phyloP scores from a whole-genome alignment of 2,113 vertebrate genomes.

The Phylloscopus whistleri region DNA sequence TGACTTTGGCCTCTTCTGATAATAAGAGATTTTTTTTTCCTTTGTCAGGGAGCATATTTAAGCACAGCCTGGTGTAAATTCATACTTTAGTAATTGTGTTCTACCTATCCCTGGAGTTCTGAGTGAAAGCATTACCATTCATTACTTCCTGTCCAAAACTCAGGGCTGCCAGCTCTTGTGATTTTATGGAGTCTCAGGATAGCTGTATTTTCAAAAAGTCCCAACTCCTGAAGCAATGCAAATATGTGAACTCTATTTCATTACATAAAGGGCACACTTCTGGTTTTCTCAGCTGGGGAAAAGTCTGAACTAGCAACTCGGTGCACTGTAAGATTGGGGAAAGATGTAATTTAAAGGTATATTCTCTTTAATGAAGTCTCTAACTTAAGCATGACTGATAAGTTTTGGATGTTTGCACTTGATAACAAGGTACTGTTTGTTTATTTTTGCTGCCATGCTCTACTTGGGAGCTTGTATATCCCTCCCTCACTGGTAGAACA shows the following conservation, averaged over 20 bases:
- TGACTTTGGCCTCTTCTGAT: not conserved
- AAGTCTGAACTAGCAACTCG: not conserved
- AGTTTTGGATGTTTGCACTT: not conserved
- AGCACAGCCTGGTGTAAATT: not conserved
- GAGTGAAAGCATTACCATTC: constrained; percentile 3
- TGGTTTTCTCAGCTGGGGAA: not conserved
- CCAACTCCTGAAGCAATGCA: constrained; percentile 33
- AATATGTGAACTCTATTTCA: constrained; percentile 7
- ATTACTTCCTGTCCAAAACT: constrained; percentile 25
- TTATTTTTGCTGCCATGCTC: not conserved
- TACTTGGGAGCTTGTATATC: not conserved
- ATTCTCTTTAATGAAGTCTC: not conserved
- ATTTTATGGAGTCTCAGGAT: constrained; percentile 29
- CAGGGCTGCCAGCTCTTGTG: not conserved
- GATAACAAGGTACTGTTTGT: not conserved
- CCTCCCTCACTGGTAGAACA: not conserved
- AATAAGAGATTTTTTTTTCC: not conserved
- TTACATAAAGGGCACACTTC: not conserved
- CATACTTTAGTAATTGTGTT: not conserved
- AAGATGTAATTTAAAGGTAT: not conserved
- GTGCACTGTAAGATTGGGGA: not conserved
- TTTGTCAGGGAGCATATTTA: not conserved
- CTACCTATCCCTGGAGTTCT: not conserved
- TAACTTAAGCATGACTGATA: not conserved
- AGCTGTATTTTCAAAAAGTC: constrained; percentile 33